phyloP scores from a whole-genome alignment of 2,797 vertebrate genomes.

The Sitta carolinensis region DNA sequence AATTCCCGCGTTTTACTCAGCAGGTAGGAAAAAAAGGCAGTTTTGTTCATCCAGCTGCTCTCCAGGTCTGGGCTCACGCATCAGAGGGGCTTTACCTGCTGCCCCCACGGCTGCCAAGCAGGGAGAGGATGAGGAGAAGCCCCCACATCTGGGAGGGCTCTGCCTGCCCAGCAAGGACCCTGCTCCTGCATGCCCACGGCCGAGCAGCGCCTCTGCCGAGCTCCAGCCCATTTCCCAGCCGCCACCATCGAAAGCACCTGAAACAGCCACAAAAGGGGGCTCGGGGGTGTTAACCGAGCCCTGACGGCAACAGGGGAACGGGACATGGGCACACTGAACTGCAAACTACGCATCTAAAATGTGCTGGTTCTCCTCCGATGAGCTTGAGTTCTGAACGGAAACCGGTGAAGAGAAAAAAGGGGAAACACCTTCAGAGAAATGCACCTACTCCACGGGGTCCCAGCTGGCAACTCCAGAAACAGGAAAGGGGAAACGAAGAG shows the following conservation, averaged over 20 bases:
- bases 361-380: constrained; percentile 78
- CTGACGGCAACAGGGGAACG: constrained; percentile 68
- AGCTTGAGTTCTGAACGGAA: constrained; percentile 72
- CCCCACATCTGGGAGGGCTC: neutral
- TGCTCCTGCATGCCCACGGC: neutral
- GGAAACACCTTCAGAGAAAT: constrained; percentile 21
- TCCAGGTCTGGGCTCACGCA: neutral
- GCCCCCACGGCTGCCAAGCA: accelerated
- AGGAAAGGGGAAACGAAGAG: constrained; percentile 43
- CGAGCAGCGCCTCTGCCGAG: neutral
- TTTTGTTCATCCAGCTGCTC: neutral
- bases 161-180: constrained; percentile 51
- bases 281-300: constrained; percentile 62
- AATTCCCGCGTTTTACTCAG: neutral
- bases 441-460: constrained; percentile 63
- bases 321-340: constrained; percentile 73
- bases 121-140: neutral
- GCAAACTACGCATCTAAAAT: constrained; percentile 75
- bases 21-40: constrained; percentile 17
- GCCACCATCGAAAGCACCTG: constrained; percentile 56
- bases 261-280: constrained; percentile 63
- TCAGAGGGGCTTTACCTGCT: neutral
- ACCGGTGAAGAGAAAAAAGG: constrained; percentile 53
- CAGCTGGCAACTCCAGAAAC: constrained; percentile 72
- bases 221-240: constrained; percentile 63